These are phyloP conservation scores for Papilio dardanus DNA, from an alignment of 1,140 invertebrate species.

Conservation along the genomic window DNA sequence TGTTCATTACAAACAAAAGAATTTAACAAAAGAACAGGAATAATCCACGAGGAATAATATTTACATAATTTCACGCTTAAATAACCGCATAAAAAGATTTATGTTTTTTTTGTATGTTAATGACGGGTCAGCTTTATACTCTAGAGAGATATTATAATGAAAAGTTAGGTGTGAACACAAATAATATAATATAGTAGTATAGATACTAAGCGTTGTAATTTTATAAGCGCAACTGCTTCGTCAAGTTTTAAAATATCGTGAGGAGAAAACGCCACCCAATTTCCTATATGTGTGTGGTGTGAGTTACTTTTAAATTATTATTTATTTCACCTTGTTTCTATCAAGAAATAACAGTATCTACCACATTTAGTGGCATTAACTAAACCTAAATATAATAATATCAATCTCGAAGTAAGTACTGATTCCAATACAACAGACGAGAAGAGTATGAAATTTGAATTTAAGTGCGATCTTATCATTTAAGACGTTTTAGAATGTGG, in stretches of 20 bases:
- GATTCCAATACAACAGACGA: too few relatives aligned
- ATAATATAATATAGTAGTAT: too few relatives aligned
- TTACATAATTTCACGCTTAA: constrained; percentile 22
- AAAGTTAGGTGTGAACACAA: neutral
- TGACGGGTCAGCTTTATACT: neutral
- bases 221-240: too few relatives aligned
- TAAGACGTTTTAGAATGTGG: too few relatives aligned
- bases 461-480: too few relatives aligned
- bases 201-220: too few relatives aligned
- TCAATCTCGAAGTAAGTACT: too few relatives aligned
- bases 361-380: neutral
- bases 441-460: too few relatives aligned
- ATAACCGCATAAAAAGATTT: constrained; percentile 17
- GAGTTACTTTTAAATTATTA: neutral
- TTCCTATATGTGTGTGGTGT: too few relatives aligned
- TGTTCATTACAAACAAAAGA: constrained; percentile 5
- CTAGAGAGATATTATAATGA: neutral
- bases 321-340: neutral
- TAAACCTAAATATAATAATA: too few relatives aligned
- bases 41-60: constrained; percentile 2
- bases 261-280: too few relatives aligned
- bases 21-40: neutral
- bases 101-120: constrained; percentile 9
- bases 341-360: neutral
- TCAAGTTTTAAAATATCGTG: too few relatives aligned